Evolutionary conservation across 2,888 invertebrate species (phyloP).

Genomic region (Colostygia pectinataria): DNA sequence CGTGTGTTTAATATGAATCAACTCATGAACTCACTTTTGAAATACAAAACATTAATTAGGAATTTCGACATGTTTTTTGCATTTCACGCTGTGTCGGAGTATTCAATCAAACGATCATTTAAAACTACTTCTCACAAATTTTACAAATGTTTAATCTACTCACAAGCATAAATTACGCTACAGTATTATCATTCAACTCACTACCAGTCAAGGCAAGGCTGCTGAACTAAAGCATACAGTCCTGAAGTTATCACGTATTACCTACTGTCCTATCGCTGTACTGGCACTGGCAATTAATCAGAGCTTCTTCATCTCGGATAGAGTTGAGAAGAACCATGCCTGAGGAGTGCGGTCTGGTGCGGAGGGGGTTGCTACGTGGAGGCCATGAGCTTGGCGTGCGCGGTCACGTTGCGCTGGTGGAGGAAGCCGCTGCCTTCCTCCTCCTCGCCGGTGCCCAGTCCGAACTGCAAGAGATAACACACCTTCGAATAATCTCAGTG

Average conservation of each 20-base stretch:
- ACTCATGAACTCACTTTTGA: slow-evolving; percentile 17
- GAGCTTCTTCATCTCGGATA: too few relatives aligned
- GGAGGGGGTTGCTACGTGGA: slow-evolving; percentile 81
- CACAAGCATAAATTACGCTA: background rate
- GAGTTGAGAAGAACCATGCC: too few relatives aligned
- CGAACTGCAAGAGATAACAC: slow-evolving; percentile 58
- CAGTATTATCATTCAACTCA: background rate
- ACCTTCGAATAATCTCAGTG: background rate
- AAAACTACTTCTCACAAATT: background rate
- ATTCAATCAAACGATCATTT: background rate
- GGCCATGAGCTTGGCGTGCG: slow-evolving; percentile 92
- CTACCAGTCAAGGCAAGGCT: background rate
- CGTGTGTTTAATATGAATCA: slow-evolving; percentile 24
- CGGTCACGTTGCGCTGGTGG: slow-evolving; percentile 93
- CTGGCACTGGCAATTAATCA: too few relatives aligned
- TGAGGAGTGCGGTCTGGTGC: too few relatives aligned
- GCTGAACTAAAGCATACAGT: too few relatives aligned
- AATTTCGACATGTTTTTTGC: background rate
- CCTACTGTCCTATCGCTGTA: too few relatives aligned
- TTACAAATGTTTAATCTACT: background rate
- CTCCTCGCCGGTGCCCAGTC: slow-evolving; percentile 68
- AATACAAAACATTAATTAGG: slow-evolving; percentile 4
- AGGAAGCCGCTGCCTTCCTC: slow-evolving; percentile 89
- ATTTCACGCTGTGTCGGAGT: too few relatives aligned
- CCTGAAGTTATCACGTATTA: too few relatives aligned